Evolutionary conservation across 2,888 invertebrate species (phyloP), one percentile per base, ranked within the genome.

Genomic region (Tuta absoluta): DNA sequence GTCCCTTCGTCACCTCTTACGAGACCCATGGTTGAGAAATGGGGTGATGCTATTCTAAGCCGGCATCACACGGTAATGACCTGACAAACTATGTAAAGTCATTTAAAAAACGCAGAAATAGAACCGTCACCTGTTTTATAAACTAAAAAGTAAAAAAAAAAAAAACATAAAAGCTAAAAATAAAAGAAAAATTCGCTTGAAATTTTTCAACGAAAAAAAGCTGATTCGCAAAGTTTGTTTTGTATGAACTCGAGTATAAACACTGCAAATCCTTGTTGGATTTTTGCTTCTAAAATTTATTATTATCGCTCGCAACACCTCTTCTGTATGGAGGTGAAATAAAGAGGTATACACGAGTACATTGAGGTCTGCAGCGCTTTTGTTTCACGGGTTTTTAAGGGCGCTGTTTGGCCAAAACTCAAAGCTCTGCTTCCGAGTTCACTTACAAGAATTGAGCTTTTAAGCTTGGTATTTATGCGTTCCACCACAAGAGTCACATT

Each of bases 391-490:
- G n/a, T 45, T 45, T 45, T 45, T 45, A 8, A 8, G 45, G 45
- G 45, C n/a, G 45, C 45, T 45, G 45, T 45, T 45, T 45, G 17
- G 45, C 45, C 45, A 45, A 45, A 45, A 45, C 45, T 45, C 21
- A 21, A 51, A 51, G 51, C 51, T 19, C 19, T 8, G 51, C 51
- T 51, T 51, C 51, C 51, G 51, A 19, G 51, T 19, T 51, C 51
- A 51, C 51, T 51, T n/a, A 51, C 19, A 11, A 21, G 23, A 23
- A 51, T 51, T 51, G 51, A 51, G 23, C 23, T 19, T 51, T 51
- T 51, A 23, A 51, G 7, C 23, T 12, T 51, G 7, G 21, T 23
- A 19, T 51, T 19, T 51, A 51, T 51, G 51, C 51, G 51, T 51
- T 51, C 11, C 11, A 21, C 51, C 49, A 19, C n/a, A 19, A 49